These are phyloP conservation scores for Agrilus cyanescens DNA, from an alignment of 2,888 invertebrate genomes.

Conservation along the genomic window DNA sequence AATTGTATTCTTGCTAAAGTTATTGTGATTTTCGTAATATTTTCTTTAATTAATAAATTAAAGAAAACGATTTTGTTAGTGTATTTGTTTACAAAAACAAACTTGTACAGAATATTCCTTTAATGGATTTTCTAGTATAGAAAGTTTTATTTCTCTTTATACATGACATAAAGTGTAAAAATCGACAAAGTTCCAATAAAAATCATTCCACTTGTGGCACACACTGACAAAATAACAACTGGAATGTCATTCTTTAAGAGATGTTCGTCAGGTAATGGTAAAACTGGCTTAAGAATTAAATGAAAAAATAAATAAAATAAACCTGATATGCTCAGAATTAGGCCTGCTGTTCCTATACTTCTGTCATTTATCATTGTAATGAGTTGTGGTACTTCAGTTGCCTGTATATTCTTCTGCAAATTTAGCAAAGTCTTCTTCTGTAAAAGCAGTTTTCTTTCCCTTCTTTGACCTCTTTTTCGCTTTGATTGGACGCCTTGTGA, in stretches of 20 bases:
- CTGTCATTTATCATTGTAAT: constrained; percentile 10
- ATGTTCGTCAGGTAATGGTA: constrained; percentile 26
- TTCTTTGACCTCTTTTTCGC: constrained; percentile 34
- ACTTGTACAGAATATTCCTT: constrained; percentile 5
- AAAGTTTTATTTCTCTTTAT: constrained; percentile 9
- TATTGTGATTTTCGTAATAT: neutral
- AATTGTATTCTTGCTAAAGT: neutral
- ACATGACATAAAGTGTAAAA: constrained; percentile 25
- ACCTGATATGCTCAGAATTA: constrained; percentile 18
- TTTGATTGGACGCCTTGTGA: constrained; percentile 39
- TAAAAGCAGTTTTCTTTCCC: constrained; percentile 50
- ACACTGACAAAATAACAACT: constrained; percentile 20
- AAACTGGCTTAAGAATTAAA: constrained; percentile 27
- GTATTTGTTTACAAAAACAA: neutral
- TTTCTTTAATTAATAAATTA: constrained; percentile 1
- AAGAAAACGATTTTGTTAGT: neutral
- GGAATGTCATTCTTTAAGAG: constrained; percentile 20
- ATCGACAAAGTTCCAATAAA: constrained; percentile 26
- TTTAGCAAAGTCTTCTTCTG: constrained; percentile 54
- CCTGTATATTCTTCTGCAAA: constrained; percentile 55
- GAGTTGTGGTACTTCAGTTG: constrained; percentile 24
- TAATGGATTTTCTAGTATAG: too few relatives aligned
- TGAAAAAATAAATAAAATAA: constrained; percentile 25
- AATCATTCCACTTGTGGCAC: constrained; percentile 25
- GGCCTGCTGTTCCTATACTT: constrained; percentile 19